These are phyloP conservation scores for Xylota segnis DNA, from an alignment of 2,888 invertebrate genomes.

Conservation along the genomic window DNA sequence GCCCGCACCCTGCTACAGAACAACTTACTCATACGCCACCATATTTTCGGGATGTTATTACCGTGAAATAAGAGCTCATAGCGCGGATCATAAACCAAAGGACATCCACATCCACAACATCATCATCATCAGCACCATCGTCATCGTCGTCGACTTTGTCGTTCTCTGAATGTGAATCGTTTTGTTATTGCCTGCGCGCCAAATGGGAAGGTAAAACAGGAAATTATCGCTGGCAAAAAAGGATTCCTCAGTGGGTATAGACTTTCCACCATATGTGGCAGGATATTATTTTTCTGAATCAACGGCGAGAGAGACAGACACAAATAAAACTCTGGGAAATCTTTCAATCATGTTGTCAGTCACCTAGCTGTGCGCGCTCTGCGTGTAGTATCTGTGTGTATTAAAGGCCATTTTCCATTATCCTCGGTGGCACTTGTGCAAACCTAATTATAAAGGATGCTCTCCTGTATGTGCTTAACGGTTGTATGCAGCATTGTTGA, in stretches of 20 bases:
- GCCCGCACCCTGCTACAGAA: background rate
- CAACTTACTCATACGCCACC: constrained; percentile 6
- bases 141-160: background rate
- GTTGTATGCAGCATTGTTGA: constrained; percentile 46
- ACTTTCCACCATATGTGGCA: constrained; percentile 44
- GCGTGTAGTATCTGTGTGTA: background rate
- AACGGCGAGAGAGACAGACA: constrained; percentile 23
- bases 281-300: constrained; percentile 60
- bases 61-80: constrained; percentile 58
- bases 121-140: background rate
- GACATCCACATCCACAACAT: constrained; percentile 50
- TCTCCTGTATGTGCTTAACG: constrained; percentile 30
- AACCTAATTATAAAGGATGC: constrained; percentile 49
- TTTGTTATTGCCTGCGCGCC: constrained; percentile 36
- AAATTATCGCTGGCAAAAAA: constrained; percentile 37
- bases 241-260: background rate
- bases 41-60: constrained; percentile 35
- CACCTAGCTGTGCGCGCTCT: background rate
- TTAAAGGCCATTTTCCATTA: constrained; percentile 46
- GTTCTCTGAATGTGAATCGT: constrained; percentile 37
- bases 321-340: constrained; percentile 3
- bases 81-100: constrained; percentile 58
- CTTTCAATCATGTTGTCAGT: constrained; percentile 37
- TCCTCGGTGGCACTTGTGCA: constrained; percentile 46
- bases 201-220: constrained; percentile 34